These are phyloP conservation scores for Lutjanus campechanus DNA, from an alignment of 2,797 vertebrate genomes.

Conservation along the genomic window DNA sequence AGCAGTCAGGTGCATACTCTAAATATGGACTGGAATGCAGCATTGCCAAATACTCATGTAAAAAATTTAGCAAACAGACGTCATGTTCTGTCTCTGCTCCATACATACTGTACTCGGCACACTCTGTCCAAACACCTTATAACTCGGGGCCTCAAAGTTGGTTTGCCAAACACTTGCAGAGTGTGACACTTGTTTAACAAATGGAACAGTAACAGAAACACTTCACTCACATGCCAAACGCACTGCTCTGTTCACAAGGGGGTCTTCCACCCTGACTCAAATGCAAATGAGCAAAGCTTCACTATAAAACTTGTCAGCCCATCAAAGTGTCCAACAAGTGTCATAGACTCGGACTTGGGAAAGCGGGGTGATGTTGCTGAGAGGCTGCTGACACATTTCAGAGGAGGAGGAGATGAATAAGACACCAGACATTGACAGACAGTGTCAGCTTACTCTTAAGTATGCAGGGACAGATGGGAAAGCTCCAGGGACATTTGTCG, in stretches of 20 bases:
- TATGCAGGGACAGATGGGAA: constrained; percentile 31
- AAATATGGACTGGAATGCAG: constrained; percentile 4
- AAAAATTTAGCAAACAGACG: constrained; percentile 18
- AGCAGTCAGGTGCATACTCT: neutral
- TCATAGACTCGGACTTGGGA: constrained; percentile 23
- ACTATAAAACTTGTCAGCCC: constrained; percentile 34
- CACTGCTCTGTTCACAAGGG: constrained; percentile 3
- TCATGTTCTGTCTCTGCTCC: constrained; percentile 27
- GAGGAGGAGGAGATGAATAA: constrained; percentile 23
- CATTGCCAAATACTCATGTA: constrained; percentile 26
- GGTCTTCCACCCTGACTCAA: constrained; percentile 26
- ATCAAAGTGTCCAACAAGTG: constrained; percentile 47
- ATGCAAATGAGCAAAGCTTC: constrained; percentile 52
- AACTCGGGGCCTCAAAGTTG: constrained; percentile 8
- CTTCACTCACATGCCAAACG: neutral
- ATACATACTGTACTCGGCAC: neutral
- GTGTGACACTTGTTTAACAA: constrained; percentile 32
- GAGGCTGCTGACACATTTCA: constrained; percentile 43
- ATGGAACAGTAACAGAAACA: constrained; percentile 21
- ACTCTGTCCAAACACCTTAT: constrained; percentile 39
- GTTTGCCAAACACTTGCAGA: constrained; percentile 14
- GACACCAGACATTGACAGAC: constrained; percentile 32
- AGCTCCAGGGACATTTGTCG: constrained; percentile 31
- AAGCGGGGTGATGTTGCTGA: constrained; percentile 9
- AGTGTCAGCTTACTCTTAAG: constrained; percentile 18